These are phyloP conservation scores for Riparia riparia DNA, from an alignment of 2,113 vertebrate species.

Conservation along the genomic window DNA sequence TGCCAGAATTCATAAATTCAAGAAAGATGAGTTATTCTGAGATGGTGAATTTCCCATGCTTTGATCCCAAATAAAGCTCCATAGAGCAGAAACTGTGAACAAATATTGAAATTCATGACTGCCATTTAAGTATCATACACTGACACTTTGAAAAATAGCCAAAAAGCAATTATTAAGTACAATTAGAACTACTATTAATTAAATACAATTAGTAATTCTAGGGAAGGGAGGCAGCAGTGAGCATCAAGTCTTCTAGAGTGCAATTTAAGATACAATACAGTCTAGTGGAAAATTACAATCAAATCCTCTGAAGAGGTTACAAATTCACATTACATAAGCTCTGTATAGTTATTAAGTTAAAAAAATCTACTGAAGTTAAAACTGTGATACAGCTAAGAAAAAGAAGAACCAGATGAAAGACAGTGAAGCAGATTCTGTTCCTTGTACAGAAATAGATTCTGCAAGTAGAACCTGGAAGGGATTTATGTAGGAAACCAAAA, in stretches of 20 bases:
- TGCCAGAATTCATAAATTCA: neutral
- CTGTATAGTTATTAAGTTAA: neutral
- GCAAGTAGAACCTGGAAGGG: neutral
- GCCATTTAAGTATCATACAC: neutral
- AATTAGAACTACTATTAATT: neutral
- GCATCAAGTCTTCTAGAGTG: neutral
- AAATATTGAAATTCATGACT: neutral
- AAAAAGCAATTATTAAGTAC: neutral
- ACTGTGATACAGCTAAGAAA: neutral
- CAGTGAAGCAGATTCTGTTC: neutral
- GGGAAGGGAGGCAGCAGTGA: neutral
- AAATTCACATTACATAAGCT: neutral
- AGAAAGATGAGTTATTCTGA: neutral
- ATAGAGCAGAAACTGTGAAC: neutral
- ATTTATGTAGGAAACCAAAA: neutral
- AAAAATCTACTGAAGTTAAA: neutral
- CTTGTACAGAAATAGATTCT: neutral
- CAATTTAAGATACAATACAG: neutral
- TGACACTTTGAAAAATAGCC: neutral
- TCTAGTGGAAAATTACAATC: neutral
- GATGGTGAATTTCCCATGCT: neutral
- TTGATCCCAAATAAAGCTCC: neutral
- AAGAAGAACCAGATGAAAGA: neutral
- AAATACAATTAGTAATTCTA: neutral
- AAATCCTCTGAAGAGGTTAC: neutral